These are phyloP conservation scores for Enteromius mattozi DNA, from an alignment of 2,797 vertebrate genomes.

Conservation along the genomic window DNA sequence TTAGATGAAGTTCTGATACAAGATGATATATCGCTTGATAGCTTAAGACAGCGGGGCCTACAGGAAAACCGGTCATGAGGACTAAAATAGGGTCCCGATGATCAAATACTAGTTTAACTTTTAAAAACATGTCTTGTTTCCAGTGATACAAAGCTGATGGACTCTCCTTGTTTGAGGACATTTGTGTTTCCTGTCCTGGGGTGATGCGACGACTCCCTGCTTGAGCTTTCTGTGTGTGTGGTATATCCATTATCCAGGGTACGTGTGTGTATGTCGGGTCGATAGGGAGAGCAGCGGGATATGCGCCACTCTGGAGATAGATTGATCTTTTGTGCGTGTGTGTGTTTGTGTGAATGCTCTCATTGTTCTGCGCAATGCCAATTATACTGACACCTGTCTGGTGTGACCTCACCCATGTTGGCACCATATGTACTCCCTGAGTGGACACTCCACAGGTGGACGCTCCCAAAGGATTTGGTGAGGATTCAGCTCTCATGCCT, in stretches of 20 bases:
- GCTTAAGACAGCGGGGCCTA: not conserved
- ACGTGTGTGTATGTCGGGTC: conserved; percentile 28
- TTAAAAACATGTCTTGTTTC: not conserved
- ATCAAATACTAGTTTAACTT: not conserved
- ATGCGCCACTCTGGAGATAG: conserved; percentile 15
- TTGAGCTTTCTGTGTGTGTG: conserved; percentile 13
- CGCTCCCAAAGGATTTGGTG: not conserved
- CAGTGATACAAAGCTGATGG: conserved; percentile 2
- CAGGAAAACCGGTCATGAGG: not conserved
- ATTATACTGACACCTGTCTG: conserved; percentile 37
- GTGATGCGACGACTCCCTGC: conserved; percentile 15
- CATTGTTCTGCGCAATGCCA: conserved; percentile 14
- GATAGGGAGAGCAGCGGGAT: conserved; percentile 37
- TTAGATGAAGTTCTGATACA: not conserved
- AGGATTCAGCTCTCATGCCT: not conserved
- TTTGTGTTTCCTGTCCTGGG: conserved; percentile 24
- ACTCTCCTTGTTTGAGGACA: conserved; percentile 23
- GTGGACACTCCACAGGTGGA: conserved; percentile 29
- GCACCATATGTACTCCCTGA: not conserved
- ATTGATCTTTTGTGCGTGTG: conserved; percentile 46
- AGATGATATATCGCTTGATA: not conserved
- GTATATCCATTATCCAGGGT: conserved; percentile 43
- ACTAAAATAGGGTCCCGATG: too few relatives aligned
- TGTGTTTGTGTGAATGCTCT: conserved; percentile 54
- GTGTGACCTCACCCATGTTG: conserved; percentile 40